Evolutionary conservation across 2,888 invertebrate species (phyloP), one percentile per base, ranked within the genome.

Genomic region (Amiota communis): DNA sequence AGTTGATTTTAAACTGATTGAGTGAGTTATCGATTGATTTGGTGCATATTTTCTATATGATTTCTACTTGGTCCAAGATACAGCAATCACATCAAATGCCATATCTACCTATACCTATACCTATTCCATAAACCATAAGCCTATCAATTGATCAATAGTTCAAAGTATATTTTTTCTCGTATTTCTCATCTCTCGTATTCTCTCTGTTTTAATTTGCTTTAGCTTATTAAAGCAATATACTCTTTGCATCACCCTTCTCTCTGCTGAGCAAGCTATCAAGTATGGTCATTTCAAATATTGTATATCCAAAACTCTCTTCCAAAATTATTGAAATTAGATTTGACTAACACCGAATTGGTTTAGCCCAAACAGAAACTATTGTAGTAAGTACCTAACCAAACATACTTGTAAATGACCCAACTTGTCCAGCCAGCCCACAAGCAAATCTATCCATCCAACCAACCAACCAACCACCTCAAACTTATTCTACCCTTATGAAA

Each of bases 1-100:
- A 90, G 91, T 88, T 2, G 36, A 2, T 6, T 36, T 36, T 36
- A 36, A 6, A 6, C 4, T 36, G 36, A 36, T 6, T 36, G 36
- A 69, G 17, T 36, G 36, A 69, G 17, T 47, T 36, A 12, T 8
- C 20, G 13, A 36, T 36, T 47, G 47, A 3, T 15, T 63, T 57
- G 17, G 11, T 69, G 6, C 36, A 11, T 36, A 51, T n/a, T 20
- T 59, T 51, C 9, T 61, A 12, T 12, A n/a, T 51, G 63, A 23
- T 23, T 49, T 49, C 13, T 51, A 47, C 53, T 56, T 36, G 8
- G 15, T 36, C 48, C 59, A 15, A 49, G 61, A 59, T 59, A 49
- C 17, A 15, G 10, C 11, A 70, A 59, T 8, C 46, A 53, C 36
- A 53, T 15, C 12, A 20, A 70, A n/a, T n/a, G n/a, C n/a, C n/a